Percentiles rank a stretch among this genome's conserved stretches.
These are phyloP conservation scores for Oncorhynchus keta DNA, from an alignment of 2,113 vertebrate genomes.

Conservation along the genomic window DNA sequence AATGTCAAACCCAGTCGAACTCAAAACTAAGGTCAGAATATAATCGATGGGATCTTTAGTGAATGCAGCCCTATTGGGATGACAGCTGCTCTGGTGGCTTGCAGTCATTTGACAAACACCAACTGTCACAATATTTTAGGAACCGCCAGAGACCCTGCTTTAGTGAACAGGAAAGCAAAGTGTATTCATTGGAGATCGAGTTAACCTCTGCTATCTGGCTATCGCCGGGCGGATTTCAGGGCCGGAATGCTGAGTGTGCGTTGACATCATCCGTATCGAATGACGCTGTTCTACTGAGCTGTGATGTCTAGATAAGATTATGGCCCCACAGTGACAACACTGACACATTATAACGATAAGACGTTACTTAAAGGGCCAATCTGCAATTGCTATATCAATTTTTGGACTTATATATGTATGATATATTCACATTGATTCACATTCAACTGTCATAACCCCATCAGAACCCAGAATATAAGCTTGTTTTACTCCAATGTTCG, in stretches of 20 bases:
- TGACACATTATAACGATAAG: slow-evolving; percentile 47
- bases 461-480: too few relatives aligned
- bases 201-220: slow-evolving; percentile 54
- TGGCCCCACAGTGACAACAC: slow-evolving; percentile 51
- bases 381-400: too few relatives aligned
- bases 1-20: not conserved
- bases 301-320: slow-evolving; percentile 56
- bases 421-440: too few relatives aligned
- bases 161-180: slow-evolving; percentile 54
- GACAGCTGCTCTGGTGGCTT: too few relatives aligned
- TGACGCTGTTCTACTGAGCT: slow-evolving; percentile 40
- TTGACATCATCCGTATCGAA: slow-evolving; percentile 62
- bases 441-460: too few relatives aligned
- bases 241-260: not conserved
- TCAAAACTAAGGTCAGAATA: not conserved
- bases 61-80: not conserved
- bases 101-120: slow-evolving; percentile 10
- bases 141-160: slow-evolving; percentile 27
- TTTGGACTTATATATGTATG: too few relatives aligned
- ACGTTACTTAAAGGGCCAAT: slow-evolving; percentile 34
- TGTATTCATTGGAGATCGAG: slow-evolving; percentile 40
- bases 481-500: too few relatives aligned
- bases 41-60: not conserved
- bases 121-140: slow-evolving; percentile 69
- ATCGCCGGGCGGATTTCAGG: slow-evolving; percentile 26